Conservation (phyloP, 2,797 vertebrate species). For the Gymnoscopelus microlampas region DNA sequence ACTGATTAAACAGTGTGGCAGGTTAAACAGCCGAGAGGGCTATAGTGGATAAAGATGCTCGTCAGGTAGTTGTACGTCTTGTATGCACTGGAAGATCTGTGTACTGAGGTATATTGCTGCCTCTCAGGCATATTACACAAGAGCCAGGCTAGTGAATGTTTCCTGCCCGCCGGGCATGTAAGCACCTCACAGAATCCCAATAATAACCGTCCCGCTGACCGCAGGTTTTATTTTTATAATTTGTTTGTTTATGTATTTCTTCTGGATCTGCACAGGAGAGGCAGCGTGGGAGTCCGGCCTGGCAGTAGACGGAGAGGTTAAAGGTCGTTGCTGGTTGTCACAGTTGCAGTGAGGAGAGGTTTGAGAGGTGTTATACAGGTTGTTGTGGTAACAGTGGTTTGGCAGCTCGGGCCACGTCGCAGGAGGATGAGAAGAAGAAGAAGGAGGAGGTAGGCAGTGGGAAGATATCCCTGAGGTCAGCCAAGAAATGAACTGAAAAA, state of each 20-base stretch:
- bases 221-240: neutral
- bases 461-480: slow-evolving; percentile 71
- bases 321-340: slow-evolving; percentile 51
- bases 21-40: neutral
- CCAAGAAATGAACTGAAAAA: slow-evolving; percentile 34
- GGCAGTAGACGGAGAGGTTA: slow-evolving; percentile 49
- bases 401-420: neutral
- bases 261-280: slow-evolving; percentile 30
- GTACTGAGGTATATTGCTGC: slow-evolving; percentile 64
- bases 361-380: slow-evolving; percentile 61
- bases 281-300: slow-evolving; percentile 31
- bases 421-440: neutral
- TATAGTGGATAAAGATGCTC: neutral
- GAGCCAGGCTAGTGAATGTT: slow-evolving; percentile 23
- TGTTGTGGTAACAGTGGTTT: slow-evolving; percentile 55
- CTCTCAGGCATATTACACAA: slow-evolving; percentile 16
- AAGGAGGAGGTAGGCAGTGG: slow-evolving; percentile 61
- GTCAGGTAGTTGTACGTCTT: slow-evolving; percentile 17
- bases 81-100: slow-evolving; percentile 29
- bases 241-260: too few species aligned
- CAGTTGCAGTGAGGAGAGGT: slow-evolving; percentile 44
- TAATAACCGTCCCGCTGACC: neutral
- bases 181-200: slow-evolving; percentile 7
- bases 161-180: slow-evolving; percentile 5
- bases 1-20: slow-evolving; percentile 25